These are phyloP conservation scores for Gortyna flavago DNA, from an alignment of 2,888 invertebrate genomes.

Conservation along the genomic window DNA sequence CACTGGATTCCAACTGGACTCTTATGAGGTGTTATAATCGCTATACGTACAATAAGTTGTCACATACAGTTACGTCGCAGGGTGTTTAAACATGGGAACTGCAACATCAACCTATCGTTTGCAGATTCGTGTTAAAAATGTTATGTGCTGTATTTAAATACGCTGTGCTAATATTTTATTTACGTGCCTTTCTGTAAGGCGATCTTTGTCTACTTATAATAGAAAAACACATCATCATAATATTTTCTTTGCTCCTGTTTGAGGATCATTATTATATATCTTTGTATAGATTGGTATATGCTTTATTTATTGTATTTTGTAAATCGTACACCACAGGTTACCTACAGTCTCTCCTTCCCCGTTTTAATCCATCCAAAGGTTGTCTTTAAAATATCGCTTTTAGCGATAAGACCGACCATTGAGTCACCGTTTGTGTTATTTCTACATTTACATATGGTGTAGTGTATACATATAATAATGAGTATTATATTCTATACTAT, in stretches of 20 bases:
- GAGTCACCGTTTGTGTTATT: neutral
- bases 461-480: too few species aligned
- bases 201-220: neutral
- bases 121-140: slow-evolving; percentile 19
- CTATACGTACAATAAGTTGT: slow-evolving; percentile 37
- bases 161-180: slow-evolving; percentile 30
- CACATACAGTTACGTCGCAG: slow-evolving; percentile 23
- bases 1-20: slow-evolving; percentile 50
- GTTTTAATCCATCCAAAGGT: neutral
- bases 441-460: neutral
- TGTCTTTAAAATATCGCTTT: neutral
- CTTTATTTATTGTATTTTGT: neutral
- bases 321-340: neutral
- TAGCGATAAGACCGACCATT: neutral
- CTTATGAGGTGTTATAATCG: slow-evolving; percentile 50
- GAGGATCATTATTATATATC: too few species aligned
- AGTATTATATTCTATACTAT: too few species aligned
- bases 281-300: too few species aligned
- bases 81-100: slow-evolving; percentile 35
- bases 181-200: slow-evolving; percentile 7
- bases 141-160: slow-evolving; percentile 16
- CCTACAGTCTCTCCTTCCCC: neutral
- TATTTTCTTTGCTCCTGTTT: neutral
- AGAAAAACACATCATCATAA: neutral
- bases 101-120: slow-evolving; percentile 23